Evolutionary conservation across 2,113 vertebrate genomes (phyloP).

Genomic region (Phodopus roborovskii): DNA sequence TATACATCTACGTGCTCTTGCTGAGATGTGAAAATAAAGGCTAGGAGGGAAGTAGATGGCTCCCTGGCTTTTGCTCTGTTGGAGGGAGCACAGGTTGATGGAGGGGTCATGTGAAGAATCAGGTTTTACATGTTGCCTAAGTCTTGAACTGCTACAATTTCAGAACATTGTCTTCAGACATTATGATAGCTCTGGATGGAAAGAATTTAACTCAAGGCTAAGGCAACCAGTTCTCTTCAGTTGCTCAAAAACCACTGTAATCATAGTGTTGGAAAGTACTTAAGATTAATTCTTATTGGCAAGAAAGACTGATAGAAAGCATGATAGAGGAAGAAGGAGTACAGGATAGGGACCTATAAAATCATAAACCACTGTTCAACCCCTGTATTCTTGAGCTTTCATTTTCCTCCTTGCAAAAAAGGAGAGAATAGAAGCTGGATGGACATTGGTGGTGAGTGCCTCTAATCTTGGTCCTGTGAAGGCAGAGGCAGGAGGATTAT

Average conservation of each 20-base stretch:
- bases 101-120: slow-evolving; percentile 61
- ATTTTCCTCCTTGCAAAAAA: slow-evolving; percentile 51
- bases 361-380: slow-evolving; percentile 1
- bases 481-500: not conserved
- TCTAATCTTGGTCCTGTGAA: not conserved
- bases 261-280: slow-evolving; percentile 18
- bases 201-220: not conserved
- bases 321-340: not conserved
- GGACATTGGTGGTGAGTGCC: too few species aligned
- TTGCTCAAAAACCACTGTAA: slow-evolving; percentile 32
- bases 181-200: slow-evolving; percentile 23
- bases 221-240: slow-evolving; percentile 35
- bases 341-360: not conserved
- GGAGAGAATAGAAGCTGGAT: not conserved
- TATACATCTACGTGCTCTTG: slow-evolving; percentile 55
- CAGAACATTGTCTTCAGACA: slow-evolving; percentile 40
- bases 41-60: slow-evolving; percentile 55
- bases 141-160: slow-evolving; percentile 49
- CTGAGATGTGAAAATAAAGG: slow-evolving; percentile 70
- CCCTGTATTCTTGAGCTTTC: not conserved
- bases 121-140: slow-evolving; percentile 58
- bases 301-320: slow-evolving; percentile 56
- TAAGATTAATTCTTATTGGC: slow-evolving; percentile 51
- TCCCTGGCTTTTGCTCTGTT: slow-evolving; percentile 43
- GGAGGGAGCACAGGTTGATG: slow-evolving; percentile 50